Conservation (phyloP, 1,140 invertebrate genomes). For the Drosophila hydei region DNA sequence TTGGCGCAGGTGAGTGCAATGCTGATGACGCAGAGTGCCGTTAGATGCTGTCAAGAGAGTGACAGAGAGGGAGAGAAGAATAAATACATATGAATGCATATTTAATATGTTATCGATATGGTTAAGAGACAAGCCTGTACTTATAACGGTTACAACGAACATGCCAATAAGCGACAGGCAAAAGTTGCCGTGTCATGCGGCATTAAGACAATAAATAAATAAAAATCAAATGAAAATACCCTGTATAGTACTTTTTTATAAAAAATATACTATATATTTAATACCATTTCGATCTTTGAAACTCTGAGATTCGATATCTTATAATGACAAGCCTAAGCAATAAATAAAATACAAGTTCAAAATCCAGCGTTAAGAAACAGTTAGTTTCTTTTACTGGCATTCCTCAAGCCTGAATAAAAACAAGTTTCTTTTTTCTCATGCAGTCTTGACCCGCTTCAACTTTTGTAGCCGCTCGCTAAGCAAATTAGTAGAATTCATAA, state of each 20-base stretch:
- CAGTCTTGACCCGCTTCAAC: conserved; percentile 69
- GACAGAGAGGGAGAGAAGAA: not conserved
- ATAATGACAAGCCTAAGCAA: too few relatives aligned
- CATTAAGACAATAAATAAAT: conserved; percentile 8
- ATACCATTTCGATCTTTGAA: too few relatives aligned
- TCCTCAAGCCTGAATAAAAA: conserved; percentile 27
- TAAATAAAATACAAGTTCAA: too few relatives aligned
- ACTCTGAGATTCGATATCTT: too few relatives aligned
- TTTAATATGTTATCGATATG: conserved; percentile 35
- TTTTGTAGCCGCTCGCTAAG: conserved; percentile 51
- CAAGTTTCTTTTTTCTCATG: conserved; percentile 62
- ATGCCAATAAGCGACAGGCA: conserved; percentile 29
- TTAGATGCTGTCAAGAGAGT: conserved; percentile 63
- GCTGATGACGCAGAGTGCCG: conserved; percentile 72
- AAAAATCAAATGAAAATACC: not conserved
- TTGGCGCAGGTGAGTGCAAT: conserved; percentile 67
- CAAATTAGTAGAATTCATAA: conserved; percentile 76
- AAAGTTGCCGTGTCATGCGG: conserved; percentile 27
- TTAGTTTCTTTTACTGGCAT: conserved; percentile 14
- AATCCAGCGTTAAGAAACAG: not conserved
- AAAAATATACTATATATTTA: too few relatives aligned
- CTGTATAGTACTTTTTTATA: not conserved
- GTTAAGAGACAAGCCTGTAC: conserved; percentile 15
- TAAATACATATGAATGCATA: conserved; percentile 22
- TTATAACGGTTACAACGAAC: conserved; percentile 35